Evolutionary conservation across 1,140 invertebrate genomes (phyloP), one percentile per base, ranked within the genome.

Genomic region (Campodea augens): DNA sequence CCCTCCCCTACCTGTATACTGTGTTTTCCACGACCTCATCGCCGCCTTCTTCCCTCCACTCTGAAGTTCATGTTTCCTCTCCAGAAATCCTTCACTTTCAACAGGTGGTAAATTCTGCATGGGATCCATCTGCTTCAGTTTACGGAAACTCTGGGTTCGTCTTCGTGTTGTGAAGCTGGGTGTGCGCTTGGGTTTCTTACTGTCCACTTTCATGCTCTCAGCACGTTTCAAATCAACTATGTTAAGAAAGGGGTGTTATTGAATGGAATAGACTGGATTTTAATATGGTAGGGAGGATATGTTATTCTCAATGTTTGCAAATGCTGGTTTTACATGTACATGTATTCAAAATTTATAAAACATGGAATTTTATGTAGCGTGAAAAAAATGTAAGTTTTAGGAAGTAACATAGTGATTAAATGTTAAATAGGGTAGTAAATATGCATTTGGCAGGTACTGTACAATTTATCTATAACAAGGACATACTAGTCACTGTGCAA

Each of bases 1-100:
- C n/a, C n/a, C n/a, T n/a, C n/a, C n/a, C n/a, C n/a, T n/a, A 70
- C 68, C 67, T 3, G 87, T 88, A 60, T 96, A 93, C 62, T 85
- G 91, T 40, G 75, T 77, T 55, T 93, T 93, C 93, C 93, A 98
- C 0, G 88, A 91, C 4, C 93, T 67, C 10, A 95, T 85, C 0
- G 90, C 82, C 0, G 92, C 90, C 51, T 86, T 80, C 63, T 93
- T 95, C 3, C 90, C 90, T 15, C 89, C 90, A 47, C 77, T 78
- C 50, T 92, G 86, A 3, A 92, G 64, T 53, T 95, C 86, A 57
- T 98, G 92, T 62, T 98, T 98, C 22, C 93, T 71, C 49, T 98
- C 93, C 25, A 98, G 62, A 49, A 80, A 71, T 0, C 88, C 89
- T 66, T 93, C 82, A 41, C 91, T 85, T 60, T 92, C 89, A 0